Percentiles rank a stretch among this genome's conserved stretches.
Evolutionary conservation across 2,113 vertebrate genomes (phyloP).

Genomic region (Gnathonemus echidnorhynchus): DNA sequence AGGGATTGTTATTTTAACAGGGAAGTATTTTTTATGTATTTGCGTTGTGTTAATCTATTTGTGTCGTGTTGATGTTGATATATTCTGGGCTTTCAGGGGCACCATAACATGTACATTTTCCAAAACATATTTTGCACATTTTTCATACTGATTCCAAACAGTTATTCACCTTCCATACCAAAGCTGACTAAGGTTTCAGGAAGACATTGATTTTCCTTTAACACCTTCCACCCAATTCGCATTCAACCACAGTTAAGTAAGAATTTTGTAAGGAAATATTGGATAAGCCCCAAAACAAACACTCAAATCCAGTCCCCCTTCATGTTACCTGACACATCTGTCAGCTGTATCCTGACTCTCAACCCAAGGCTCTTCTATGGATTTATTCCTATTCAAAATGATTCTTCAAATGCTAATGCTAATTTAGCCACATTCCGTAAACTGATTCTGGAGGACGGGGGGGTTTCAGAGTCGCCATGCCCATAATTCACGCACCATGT

Average conservation of each 20-base stretch:
- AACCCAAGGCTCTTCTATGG: not conserved
- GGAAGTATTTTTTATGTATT: not conserved
- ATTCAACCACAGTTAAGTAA: not conserved
- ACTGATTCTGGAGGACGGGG: not conserved
- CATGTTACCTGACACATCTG: not conserved
- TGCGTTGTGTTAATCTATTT: not conserved
- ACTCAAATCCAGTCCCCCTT: not conserved
- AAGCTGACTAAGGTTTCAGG: not conserved
- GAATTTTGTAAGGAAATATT: not conserved
- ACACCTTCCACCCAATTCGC: not conserved
- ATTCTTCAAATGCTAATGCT: not conserved
- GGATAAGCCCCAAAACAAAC: not conserved
- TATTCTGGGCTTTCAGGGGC: not conserved
- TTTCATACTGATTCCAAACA: not conserved
- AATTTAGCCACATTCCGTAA: not conserved
- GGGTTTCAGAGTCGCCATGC: not conserved
- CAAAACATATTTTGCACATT: not conserved
- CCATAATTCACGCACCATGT: constrained; percentile 64
- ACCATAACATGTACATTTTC: not conserved
- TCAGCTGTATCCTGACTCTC: not conserved
- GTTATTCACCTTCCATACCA: not conserved
- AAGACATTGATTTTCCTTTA: not conserved
- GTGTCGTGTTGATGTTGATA: not conserved
- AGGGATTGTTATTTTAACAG: not conserved
- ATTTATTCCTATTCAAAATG: not conserved